A percentile compares a stretch with the other conserved stretches of the same genome.
Evolutionary conservation across 92 coral and sea anemone species (phyloP).

Genomic region (Parazoanthus swiftii): DNA sequence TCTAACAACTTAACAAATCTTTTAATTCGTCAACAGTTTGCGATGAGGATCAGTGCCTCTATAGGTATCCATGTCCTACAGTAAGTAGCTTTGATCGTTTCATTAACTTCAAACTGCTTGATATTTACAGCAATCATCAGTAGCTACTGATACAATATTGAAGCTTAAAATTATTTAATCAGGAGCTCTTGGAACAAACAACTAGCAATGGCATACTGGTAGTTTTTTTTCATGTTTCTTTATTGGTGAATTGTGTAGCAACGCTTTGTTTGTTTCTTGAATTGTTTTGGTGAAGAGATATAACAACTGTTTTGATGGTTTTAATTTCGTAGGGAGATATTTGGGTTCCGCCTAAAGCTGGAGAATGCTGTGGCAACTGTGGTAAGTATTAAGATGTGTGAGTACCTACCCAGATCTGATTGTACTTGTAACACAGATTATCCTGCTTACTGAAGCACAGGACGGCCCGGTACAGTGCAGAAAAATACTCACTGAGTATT

Average conservation of each 20-base stretch:
- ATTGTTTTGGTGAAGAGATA: background rate
- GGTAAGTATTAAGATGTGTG: constrained; percentile 37
- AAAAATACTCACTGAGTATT: too few species aligned
- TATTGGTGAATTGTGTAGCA: too few species aligned
- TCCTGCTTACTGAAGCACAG: too few species aligned
- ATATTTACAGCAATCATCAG: background rate
- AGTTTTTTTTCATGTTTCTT: too few species aligned
- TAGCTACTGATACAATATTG: too few species aligned
- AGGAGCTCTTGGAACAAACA: too few species aligned
- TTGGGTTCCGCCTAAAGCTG: constrained; percentile 43
- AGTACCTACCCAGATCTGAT: background rate
- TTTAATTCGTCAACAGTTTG: constrained; percentile 44
- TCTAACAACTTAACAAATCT: background rate
- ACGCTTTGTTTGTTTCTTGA: too few species aligned
- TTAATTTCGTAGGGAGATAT: constrained; percentile 41
- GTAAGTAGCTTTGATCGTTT: constrained; percentile 37
- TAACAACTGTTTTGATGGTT: background rate
- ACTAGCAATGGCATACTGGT: too few species aligned
- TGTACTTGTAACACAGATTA: background rate
- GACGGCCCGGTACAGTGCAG: background rate
- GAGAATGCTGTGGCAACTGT: constrained; percentile 58
- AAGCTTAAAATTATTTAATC: too few species aligned
- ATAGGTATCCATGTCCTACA: constrained; percentile 57
- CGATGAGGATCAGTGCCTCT: constrained; percentile 50
- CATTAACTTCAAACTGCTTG: too few species aligned